Conservation (phyloP, 1,140 invertebrate genomes). For the Dendroctonus ponderosae region DNA sequence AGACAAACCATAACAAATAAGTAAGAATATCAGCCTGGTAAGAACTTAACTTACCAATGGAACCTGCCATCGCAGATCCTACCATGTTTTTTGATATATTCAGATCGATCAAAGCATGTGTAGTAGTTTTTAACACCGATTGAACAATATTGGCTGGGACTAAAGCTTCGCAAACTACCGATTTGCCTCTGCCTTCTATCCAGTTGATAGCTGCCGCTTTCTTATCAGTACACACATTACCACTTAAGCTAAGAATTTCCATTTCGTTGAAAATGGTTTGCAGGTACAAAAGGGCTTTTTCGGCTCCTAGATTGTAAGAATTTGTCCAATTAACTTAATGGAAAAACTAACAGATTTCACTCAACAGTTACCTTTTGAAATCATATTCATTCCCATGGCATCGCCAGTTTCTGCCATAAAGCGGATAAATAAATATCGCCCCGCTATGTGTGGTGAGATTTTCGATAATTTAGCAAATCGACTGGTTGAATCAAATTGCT, state of each 20-base stretch:
- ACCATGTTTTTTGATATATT: conserved; percentile 93
- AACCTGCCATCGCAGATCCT: conserved; percentile 91
- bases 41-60: conserved; percentile 62
- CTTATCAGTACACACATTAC: conserved; percentile 97
- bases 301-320: conserved; percentile 62
- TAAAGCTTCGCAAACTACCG: conserved; percentile 89
- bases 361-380: conserved; percentile 68
- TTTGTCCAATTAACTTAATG: background rate
- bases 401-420: conserved; percentile 95
- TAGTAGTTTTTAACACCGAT: conserved; percentile 82
- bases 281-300: conserved; percentile 74
- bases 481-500: conserved; percentile 82
- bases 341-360: background rate
- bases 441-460: conserved; percentile 78
- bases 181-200: conserved; percentile 96
- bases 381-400: conserved; percentile 99
- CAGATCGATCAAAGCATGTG: conserved; percentile 79
- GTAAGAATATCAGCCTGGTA: background rate
- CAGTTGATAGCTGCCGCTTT: conserved; percentile 96
- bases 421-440: conserved; percentile 83
- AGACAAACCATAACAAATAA: background rate
- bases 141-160: conserved; percentile 72
- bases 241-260: conserved; percentile 89
- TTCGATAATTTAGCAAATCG: conserved; percentile 79
- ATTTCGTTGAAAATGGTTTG: conserved; percentile 78